phyloP scores from a whole-genome alignment of 2,797 vertebrate species.

The Podarcis lilfordi region DNA sequence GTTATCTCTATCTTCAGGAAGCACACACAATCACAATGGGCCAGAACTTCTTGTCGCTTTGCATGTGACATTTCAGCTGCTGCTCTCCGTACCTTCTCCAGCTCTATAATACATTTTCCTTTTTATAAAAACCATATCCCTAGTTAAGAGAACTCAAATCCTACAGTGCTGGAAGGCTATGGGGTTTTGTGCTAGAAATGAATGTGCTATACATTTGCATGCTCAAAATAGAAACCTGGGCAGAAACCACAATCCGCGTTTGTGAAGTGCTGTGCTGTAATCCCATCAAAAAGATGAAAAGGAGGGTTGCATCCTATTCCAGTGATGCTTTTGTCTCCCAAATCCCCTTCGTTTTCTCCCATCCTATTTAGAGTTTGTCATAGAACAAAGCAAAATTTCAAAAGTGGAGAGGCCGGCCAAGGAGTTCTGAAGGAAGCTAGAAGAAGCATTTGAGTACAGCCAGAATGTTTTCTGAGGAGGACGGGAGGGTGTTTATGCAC shows the following conservation, averaged over 20 bases:
- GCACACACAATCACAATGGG: neutral
- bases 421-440: neutral
- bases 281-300: neutral
- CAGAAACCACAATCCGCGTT: neutral
- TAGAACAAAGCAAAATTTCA: neutral
- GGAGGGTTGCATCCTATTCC: neutral
- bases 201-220: neutral
- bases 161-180: neutral
- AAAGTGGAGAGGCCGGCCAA: neutral
- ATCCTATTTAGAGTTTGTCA: neutral
- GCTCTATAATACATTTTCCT: neutral
- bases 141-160: neutral
- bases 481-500: neutral
- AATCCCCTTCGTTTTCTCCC: neutral
- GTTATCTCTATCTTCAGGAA: neutral
- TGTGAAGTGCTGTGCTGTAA: neutral
- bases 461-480: too few relatives aligned
- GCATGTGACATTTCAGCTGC: neutral
- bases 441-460: neutral
- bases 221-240: slow-evolving; percentile 5
- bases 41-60: neutral
- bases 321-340: neutral
- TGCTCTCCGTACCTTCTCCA: neutral
- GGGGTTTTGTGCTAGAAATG: neutral
- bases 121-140: too few relatives aligned